These are phyloP conservation scores for Polyommatus iphigenia DNA, from an alignment of 2,888 invertebrate species.

Conservation along the genomic window DNA sequence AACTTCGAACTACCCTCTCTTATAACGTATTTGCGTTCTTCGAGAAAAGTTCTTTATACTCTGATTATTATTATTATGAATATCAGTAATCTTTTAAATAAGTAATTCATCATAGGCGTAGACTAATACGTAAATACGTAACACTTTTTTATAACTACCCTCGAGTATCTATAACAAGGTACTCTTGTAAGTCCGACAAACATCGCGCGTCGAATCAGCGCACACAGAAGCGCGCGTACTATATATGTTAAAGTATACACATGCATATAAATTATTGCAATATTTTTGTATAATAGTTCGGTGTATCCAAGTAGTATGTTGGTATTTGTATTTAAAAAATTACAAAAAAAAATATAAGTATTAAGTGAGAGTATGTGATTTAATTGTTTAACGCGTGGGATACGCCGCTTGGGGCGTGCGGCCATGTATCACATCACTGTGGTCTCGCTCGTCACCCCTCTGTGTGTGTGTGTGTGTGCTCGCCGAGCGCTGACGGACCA, in stretches of 20 bases:
- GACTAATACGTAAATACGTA: neutral
- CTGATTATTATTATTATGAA: neutral
- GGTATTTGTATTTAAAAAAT: slow-evolving; percentile 70
- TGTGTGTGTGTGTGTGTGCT: neutral
- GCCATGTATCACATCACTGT: slow-evolving; percentile 54
- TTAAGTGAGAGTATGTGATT: slow-evolving; percentile 63
- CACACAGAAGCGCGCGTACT: slow-evolving; percentile 67
- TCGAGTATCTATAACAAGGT: neutral
- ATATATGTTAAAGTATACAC: slow-evolving; percentile 63
- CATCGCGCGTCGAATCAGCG: slow-evolving; percentile 37
- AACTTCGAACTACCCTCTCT: neutral
- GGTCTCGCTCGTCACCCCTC: slow-evolving; percentile 14
- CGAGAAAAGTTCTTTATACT: neutral
- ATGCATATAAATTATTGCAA: slow-evolving; percentile 71
- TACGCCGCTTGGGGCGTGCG: slow-evolving; percentile 71
- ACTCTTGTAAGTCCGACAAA: neutral
- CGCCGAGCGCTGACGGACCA: neutral
- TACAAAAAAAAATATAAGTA: slow-evolving; percentile 55
- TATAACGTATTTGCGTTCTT: slow-evolving; percentile 21
- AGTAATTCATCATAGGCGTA: neutral
- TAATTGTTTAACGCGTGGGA: slow-evolving; percentile 50
- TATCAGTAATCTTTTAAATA: neutral
- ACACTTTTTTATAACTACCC: neutral
- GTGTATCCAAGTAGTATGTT: slow-evolving; percentile 74
- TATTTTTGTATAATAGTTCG: slow-evolving; percentile 78